These are phyloP conservation scores for Caprella mutica DNA, from an alignment of 2,888 invertebrate genomes.

Conservation along the genomic window DNA sequence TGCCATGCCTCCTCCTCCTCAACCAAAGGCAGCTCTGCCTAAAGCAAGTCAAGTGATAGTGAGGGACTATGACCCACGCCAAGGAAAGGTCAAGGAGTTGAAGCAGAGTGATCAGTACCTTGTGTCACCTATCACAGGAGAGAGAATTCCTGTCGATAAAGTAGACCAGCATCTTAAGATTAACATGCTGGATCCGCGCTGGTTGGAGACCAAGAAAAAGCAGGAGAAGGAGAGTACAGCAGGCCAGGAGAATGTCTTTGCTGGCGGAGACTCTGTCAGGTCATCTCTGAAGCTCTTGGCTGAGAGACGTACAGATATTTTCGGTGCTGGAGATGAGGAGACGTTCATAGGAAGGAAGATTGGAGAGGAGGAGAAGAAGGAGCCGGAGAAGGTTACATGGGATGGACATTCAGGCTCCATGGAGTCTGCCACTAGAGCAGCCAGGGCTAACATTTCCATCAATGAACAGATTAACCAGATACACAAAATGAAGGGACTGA, in stretches of 20 bases:
- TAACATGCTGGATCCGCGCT: slow-evolving; percentile 87
- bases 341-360: slow-evolving; percentile 98
- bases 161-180: slow-evolving; percentile 97
- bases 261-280: slow-evolving; percentile 57
- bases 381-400: slow-evolving; percentile 74
- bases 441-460: slow-evolving; percentile 84
- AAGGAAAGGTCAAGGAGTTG: slow-evolving; percentile 40
- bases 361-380: slow-evolving; percentile 64
- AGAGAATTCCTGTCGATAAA: slow-evolving; percentile 91
- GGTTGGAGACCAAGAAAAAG: slow-evolving; percentile 93
- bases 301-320: slow-evolving; percentile 98
- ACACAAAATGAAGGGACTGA: slow-evolving; percentile 84
- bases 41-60: slow-evolving; percentile 86
- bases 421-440: slow-evolving; percentile 87
- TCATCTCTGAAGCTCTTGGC: slow-evolving; percentile 89
- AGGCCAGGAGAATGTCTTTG: slow-evolving; percentile 75
- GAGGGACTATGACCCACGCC: slow-evolving; percentile 91
- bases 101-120: slow-evolving; percentile 69
- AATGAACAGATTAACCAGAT: slow-evolving; percentile 97
- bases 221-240: slow-evolving; percentile 69
- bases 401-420: slow-evolving; percentile 96
- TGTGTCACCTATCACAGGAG: slow-evolving; percentile 96
- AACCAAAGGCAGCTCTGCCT: slow-evolving; percentile 66
- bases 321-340: slow-evolving; percentile 97
- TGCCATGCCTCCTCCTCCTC: slow-evolving; percentile 42